These are phyloP conservation scores for Meliscaeva auricollis DNA, from an alignment of 2,888 invertebrate species.

Conservation along the genomic window DNA sequence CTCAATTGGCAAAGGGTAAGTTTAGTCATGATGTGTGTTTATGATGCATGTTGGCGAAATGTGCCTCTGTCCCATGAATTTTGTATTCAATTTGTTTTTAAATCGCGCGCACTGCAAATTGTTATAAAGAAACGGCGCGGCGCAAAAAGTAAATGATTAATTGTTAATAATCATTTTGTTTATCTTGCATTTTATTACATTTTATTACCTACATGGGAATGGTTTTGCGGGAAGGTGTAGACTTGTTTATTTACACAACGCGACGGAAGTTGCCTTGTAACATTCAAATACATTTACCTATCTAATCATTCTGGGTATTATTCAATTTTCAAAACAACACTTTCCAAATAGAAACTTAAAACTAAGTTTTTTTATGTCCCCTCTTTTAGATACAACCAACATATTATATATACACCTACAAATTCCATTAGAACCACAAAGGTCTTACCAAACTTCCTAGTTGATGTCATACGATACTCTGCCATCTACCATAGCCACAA, in stretches of 20 bases:
- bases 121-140: neutral
- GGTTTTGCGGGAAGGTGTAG: neutral
- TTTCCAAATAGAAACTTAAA: no score
- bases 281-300: no score
- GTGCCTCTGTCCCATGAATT: neutral
- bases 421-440: neutral
- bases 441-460: neutral
- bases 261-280: neutral
- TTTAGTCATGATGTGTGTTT: constrained; percentile 27
- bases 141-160: constrained; percentile 11
- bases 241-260: neutral
- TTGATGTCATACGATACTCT: neutral
- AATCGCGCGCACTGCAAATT: neutral
- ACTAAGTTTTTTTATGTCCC: no score
- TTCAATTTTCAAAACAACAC: no score
- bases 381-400: no score
- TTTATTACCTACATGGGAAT: neutral
- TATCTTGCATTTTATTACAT: constrained; percentile 15
- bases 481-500: neutral
- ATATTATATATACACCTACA: no score
- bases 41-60: neutral
- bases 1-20: constrained; percentile 81
- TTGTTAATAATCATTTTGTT: constrained; percentile 32
- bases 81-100: constrained; percentile 15
- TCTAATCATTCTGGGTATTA: no score